These are phyloP conservation scores for Lutjanus erythropterus DNA, from an alignment of 2,113 vertebrate species.

Conservation along the genomic window DNA sequence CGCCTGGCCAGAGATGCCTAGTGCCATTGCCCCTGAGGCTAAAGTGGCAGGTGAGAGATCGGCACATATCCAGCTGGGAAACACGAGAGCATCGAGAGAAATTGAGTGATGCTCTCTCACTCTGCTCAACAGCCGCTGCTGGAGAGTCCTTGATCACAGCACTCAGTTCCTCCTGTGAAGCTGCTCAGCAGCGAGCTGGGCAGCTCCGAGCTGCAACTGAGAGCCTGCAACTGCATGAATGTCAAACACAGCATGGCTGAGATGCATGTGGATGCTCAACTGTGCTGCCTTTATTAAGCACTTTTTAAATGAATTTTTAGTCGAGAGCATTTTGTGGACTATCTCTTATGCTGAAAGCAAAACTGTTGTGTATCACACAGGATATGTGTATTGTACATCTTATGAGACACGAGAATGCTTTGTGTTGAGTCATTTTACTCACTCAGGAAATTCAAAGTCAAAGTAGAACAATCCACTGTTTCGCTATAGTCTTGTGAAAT, in stretches of 20 bases:
- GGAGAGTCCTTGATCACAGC: conserved; percentile 16
- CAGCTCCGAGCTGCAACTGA: conserved; percentile 1
- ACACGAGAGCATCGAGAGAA: conserved; percentile 8
- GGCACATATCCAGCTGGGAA: conserved; percentile 2
- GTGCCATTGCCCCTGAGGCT: background rate
- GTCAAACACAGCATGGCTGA: conserved; percentile 21
- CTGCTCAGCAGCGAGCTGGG: conserved; percentile 12
- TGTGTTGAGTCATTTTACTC: conserved; percentile 2
- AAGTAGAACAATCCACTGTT: background rate
- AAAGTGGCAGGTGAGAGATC: conserved; percentile 10
- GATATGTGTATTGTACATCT: background rate
- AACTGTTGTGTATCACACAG: background rate
- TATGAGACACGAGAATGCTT: background rate
- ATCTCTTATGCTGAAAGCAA: background rate
- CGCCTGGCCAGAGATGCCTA: background rate
- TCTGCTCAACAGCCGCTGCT: conserved; percentile 15
- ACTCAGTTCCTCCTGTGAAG: conserved; percentile 13
- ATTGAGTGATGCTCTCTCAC: conserved; percentile 3
- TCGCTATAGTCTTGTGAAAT: background rate
- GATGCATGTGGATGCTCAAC: background rate
- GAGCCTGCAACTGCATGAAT: conserved; percentile 16
- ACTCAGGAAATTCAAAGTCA: background rate
- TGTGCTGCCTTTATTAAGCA: background rate
- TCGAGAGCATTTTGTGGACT: background rate
- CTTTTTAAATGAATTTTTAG: background rate